These are phyloP conservation scores for Heteromurus nitidus DNA, from an alignment of 2,888 invertebrate species.

Conservation along the genomic window DNA sequence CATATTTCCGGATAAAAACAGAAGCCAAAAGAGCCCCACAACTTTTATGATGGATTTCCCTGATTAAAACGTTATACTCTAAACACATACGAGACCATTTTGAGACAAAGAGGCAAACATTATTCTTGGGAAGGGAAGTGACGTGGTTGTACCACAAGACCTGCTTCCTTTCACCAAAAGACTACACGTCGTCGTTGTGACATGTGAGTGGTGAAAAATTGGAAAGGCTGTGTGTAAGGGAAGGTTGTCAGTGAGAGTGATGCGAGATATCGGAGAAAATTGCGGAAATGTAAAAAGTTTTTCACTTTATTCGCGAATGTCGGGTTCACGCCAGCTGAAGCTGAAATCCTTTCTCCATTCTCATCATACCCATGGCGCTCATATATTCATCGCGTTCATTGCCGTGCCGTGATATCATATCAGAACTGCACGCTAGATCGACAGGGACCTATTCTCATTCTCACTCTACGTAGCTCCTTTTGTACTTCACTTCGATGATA, in stretches of 20 bases:
- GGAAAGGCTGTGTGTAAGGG: background rate
- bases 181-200: conserved; percentile 17
- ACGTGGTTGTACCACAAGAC: too few relatives aligned
- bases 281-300: conserved; percentile 48
- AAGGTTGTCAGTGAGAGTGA: background rate
- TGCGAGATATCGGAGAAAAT: background rate
- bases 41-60: too few relatives aligned
- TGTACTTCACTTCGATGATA: background rate
- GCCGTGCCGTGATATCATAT: background rate
- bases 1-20: too few relatives aligned
- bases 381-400: background rate
- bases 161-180: too few relatives aligned
- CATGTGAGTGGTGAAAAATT: background rate
- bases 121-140: too few relatives aligned
- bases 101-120: too few relatives aligned
- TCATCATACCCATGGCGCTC: background rate
- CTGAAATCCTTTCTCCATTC: background rate
- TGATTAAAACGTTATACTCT: too few relatives aligned
- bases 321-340: background rate
- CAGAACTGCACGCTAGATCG: too few relatives aligned
- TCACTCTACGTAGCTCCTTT: background rate
- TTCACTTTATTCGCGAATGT: too few relatives aligned
- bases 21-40: too few relatives aligned
- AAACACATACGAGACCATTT: too few relatives aligned
- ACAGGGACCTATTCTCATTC: too few relatives aligned